Evolutionary conservation across 2,888 invertebrate genomes (phyloP), one percentile per base, ranked within the genome.

Genomic region (Aricia artaxerxes): DNA sequence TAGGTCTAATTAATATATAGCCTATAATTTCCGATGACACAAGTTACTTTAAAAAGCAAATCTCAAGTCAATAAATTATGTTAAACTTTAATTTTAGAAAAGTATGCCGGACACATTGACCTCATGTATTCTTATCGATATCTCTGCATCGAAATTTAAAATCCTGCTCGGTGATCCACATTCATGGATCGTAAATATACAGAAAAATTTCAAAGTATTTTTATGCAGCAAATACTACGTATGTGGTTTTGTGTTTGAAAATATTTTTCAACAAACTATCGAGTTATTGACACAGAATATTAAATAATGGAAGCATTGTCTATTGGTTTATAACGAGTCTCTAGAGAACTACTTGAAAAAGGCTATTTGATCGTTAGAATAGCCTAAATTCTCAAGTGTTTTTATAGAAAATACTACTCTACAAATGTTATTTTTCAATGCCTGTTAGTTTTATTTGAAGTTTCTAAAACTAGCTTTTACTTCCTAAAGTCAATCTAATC

Each of bases 141-240:
- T 38, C 13, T 69, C 35, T 69, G 11, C 69, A 69, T 16, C 69
- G 13, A 13, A 35, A 69, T 69, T 38, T 35, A 69, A 13, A 69
- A 38, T 69, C 13, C 35, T 35, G 35, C 35, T 35, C 69, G 13
- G 35, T 16, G 35, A 69, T 35, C 69, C 13, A 69, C 69, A 69
- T 69, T 69, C 31, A 35, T 64, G 13, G 11, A 64, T 31, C 4
- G 31, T 5, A 11, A 64, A 64, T 64, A 31, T 64, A 31, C 31
- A 64, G 64, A 64, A 64, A 64, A 11, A 11, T 64, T 64, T 31
- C 11, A 24, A 61, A 61, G 64, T 64, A 64, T 64, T 69, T 69
- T 35, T 24, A 69, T 69, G 69, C 69, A 69, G 69, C 35, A 69
- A 64, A 64, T 31, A 61, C 61, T 6, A 9, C 7, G 61, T 61